Percentiles rank a stretch among this genome's conserved stretches.
These are phyloP conservation scores for Nothoprocta perdicaria DNA, from an alignment of 2,113 vertebrate genomes.

Conservation along the genomic window DNA sequence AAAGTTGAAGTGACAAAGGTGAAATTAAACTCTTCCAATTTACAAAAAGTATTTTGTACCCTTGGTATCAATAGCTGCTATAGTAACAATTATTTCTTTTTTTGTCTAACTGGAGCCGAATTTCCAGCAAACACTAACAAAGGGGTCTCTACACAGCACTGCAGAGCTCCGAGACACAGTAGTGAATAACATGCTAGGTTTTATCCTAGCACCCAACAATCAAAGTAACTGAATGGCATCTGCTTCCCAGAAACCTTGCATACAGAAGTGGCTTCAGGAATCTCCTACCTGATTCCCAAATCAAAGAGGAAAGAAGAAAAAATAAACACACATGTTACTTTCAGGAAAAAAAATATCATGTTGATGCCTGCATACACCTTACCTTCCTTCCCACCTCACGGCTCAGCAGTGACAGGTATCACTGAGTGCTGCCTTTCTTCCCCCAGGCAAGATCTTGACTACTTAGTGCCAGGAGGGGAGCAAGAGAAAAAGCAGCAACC, in stretches of 20 bases:
- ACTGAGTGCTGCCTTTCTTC: neutral
- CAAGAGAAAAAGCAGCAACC: slow-evolving; percentile 48
- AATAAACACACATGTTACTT: neutral
- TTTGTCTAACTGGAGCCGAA: neutral
- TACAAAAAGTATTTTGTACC: neutral
- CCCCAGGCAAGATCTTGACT: neutral
- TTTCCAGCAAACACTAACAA: neutral
- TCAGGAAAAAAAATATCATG: too few relatives aligned
- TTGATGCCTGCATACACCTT: neutral
- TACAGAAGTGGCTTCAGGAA: neutral
- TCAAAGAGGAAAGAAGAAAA: neutral
- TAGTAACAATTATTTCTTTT: neutral
- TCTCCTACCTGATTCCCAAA: neutral
- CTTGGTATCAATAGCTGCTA: neutral
- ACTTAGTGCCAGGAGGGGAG: slow-evolving; percentile 27
- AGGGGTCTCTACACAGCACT: neutral
- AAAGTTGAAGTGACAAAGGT: neutral
- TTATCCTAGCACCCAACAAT: neutral
- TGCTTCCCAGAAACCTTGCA: neutral
- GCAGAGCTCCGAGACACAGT: too few relatives aligned
- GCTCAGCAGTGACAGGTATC: neutral
- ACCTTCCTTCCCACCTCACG: neutral
- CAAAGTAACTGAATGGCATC: neutral
- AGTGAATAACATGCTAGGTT: neutral
- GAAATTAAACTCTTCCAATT: neutral